A percentile compares a stretch with the other conserved stretches of the same genome.
Conservation (phyloP, 2,797 vertebrate genomes). For the Rhinatrema bivittatum region DNA sequence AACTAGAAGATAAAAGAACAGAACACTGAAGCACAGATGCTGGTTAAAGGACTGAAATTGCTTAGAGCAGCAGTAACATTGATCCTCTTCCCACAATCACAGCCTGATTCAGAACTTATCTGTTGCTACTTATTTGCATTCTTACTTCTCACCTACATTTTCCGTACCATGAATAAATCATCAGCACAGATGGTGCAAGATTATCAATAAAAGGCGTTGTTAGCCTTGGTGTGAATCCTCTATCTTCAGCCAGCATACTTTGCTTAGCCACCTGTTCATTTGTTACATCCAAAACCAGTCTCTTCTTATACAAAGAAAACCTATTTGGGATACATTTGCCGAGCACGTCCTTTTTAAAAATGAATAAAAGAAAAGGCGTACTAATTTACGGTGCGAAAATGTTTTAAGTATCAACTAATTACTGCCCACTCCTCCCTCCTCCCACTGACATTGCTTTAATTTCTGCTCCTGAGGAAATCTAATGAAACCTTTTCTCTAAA, state of each 20-base stretch:
- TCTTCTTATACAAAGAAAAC: conserved; percentile 11
- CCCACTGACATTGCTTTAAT: no score
- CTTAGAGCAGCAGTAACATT: conserved; percentile 27
- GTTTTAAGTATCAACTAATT: no score
- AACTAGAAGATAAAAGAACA: not conserved
- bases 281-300: conserved; percentile 29
- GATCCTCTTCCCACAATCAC: conserved; percentile 42
- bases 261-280: conserved; percentile 41
- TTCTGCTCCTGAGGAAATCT: no score
- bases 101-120: conserved; percentile 28
- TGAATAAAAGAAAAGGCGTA: conserved; percentile 2
- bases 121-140: conserved; percentile 39
- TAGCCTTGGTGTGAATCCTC: conserved; percentile 40
- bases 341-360: conserved; percentile 8
- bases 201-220: conserved; percentile 49
- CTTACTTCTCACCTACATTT: conserved; percentile 46
- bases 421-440: no score
- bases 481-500: no score
- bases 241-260: conserved; percentile 25
- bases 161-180: conserved; percentile 52
- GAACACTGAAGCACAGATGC: conserved; percentile 7
- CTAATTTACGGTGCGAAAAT: no score
- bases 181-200: conserved; percentile 50
- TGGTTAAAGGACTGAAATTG: conserved; percentile 23
- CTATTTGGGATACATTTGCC: conserved; percentile 7